phyloP scores from a whole-genome alignment of 1,140 invertebrate genomes.

The Solenopsis fugax region DNA sequence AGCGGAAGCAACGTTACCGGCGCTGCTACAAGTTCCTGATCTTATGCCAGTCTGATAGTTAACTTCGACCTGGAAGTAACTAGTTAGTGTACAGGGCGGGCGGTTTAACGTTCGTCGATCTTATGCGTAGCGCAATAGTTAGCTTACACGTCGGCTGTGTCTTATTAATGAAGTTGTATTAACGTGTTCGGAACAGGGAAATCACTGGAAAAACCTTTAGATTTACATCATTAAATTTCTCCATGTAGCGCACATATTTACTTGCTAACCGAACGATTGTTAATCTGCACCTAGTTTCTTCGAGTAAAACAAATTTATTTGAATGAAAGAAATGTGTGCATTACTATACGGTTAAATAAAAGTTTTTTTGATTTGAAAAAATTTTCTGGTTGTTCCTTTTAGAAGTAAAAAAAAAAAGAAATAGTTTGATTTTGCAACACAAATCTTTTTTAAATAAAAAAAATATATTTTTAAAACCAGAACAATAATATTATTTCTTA shows the following conservation, averaged over 20 bases:
- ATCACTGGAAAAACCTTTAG: conserved; percentile 8
- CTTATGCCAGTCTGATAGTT: conserved; percentile 62
- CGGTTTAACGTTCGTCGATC: conserved; percentile 57
- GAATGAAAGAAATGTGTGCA: no score
- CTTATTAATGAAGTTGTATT: conserved; percentile 45
- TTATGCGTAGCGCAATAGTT: conserved; percentile 45
- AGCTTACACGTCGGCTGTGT: conserved; percentile 33
- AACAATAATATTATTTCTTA: no score
- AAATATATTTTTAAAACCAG: no score
- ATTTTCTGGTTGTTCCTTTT: no score
- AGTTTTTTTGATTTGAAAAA: no score
- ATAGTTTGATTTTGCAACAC: no score
- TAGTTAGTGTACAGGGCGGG: conserved; percentile 49
- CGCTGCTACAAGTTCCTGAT: conserved; percentile 44
- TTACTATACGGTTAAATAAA: no score
- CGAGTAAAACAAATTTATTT: no score
- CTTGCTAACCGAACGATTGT: not conserved
- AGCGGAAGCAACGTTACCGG: conserved; percentile 55
- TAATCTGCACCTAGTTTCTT: not conserved
- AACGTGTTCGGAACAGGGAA: not conserved
- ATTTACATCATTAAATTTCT: conserved; percentile 7
- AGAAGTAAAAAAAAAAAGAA: no score
- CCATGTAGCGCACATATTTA: not conserved
- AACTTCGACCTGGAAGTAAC: conserved; percentile 61
- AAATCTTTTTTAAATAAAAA: no score